These are phyloP conservation scores for Mallotus villosus DNA, from an alignment of 2,797 vertebrate genomes.

Conservation along the genomic window DNA sequence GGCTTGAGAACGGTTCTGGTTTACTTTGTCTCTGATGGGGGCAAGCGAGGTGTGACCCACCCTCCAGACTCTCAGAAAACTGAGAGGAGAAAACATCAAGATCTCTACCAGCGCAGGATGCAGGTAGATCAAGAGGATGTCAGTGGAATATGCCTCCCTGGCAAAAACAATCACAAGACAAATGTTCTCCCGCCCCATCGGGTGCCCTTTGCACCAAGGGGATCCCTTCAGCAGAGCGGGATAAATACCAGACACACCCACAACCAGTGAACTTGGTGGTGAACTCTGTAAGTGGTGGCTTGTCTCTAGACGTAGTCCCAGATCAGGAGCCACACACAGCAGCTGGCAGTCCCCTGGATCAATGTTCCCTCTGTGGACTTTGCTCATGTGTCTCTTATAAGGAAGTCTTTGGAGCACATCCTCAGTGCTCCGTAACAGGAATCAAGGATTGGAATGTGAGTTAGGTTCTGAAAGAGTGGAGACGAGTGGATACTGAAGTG, in stretches of 20 bases:
- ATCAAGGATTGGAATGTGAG: slow-evolving; percentile 26
- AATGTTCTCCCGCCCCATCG: slow-evolving; percentile 4
- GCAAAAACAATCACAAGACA: too few species aligned
- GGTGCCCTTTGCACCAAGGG: slow-evolving; percentile 54
- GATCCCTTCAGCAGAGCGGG: background rate
- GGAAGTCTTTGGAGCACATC: slow-evolving; percentile 47
- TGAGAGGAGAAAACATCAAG: too few species aligned
- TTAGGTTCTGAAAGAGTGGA: background rate
- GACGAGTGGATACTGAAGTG: background rate
- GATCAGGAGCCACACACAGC: background rate
- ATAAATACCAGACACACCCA: slow-evolving; percentile 44
- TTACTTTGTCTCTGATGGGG: too few species aligned
- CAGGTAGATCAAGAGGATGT: background rate
- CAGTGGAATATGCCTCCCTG: background rate
- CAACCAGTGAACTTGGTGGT: background rate
- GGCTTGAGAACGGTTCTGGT: too few species aligned
- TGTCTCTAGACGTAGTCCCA: background rate
- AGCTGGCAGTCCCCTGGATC: slow-evolving; percentile 7
- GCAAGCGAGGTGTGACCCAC: too few species aligned
- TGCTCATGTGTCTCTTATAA: slow-evolving; percentile 48
- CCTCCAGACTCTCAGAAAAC: too few species aligned
- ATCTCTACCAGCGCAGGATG: background rate
- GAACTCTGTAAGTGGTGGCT: background rate
- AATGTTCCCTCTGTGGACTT: slow-evolving; percentile 53
- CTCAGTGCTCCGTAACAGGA: background rate